Base-by-base conservation (phyloP, 2,113 vertebrate genomes). In the Corapipo altera region DNA sequence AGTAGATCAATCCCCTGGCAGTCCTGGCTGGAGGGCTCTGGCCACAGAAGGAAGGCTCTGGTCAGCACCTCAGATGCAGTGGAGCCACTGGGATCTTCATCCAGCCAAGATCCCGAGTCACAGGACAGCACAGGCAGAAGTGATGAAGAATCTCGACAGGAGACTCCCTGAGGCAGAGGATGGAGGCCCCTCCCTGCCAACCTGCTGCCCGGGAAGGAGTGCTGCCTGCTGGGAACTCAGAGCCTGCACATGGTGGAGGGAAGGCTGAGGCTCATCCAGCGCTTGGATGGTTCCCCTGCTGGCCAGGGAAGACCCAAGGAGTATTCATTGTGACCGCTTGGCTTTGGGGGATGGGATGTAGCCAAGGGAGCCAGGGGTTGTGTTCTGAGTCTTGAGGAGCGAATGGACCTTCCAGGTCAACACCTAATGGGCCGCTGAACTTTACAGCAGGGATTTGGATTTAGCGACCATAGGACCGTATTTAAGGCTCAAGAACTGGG, bases 311-410 rank as follows among this genome's bases (percentile, higher is more conserved):
- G 28, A 51, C 14, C 14, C 58, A n/a, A 26, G 23, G 9, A 15
- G 2, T 24, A 14, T 16, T 32, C 67, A 1, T 11, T 2, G 1
- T 64, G 17, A 32, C 30, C 21, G 8, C 11, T 12, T 1, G 4
- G 12, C 9, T 64, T 27, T 54, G 5, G 20, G 15, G 9, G 2
- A 39, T 5, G 76, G 3, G 5, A 3, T 48, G 6, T 8, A 51
- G 5, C 8, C 35, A 85, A 58, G 18, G 3, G 4, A 39, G 5
- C 12, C 19, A 20, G 11, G 9, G 6, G 12, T 3, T 64, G 4
- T 61, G 14, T 69, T 21, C 48, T 64, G 48, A 62, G 11, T 12
- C 13, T 85, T 69, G 17, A 54, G 84, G 8, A 76, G 7, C 30
- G 57, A 8, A 14, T 70, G 49, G 4, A 14, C 11, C 14, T 39